A percentile compares a stretch with the other conserved stretches of the same genome.
phyloP scores from a whole-genome alignment of 1,140 invertebrate genomes.

The roundworm (Caenorhabditis elegans) region WBcel235 BX284606.5:6609501-6610000 shows the following conservation, averaged over 20 bases:
- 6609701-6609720: background rate
- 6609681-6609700: background rate
- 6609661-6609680: background rate
- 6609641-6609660: too few species aligned
- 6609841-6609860: background rate
- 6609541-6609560: background rate
- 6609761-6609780: too few species aligned
- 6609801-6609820: too few species aligned
- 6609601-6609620: background rate
- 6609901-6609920: too few species aligned
- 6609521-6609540: slow-evolving; percentile 17
- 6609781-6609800: background rate
- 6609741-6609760: too few species aligned
- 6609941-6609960: too few species aligned
- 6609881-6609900: background rate
- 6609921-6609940: too few species aligned
- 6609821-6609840: background rate
- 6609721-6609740: too few species aligned
- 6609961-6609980: too few species aligned
- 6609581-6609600: background rate
- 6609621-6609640: background rate
- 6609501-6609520: background rate
- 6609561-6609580: background rate
- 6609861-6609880: slow-evolving; percentile 6
- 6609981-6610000: background rate